Percentiles rank a stretch among this genome's conserved stretches.
Conservation (phyloP, 2,113 vertebrate species). For the Diphyllodes magnificus region DNA sequence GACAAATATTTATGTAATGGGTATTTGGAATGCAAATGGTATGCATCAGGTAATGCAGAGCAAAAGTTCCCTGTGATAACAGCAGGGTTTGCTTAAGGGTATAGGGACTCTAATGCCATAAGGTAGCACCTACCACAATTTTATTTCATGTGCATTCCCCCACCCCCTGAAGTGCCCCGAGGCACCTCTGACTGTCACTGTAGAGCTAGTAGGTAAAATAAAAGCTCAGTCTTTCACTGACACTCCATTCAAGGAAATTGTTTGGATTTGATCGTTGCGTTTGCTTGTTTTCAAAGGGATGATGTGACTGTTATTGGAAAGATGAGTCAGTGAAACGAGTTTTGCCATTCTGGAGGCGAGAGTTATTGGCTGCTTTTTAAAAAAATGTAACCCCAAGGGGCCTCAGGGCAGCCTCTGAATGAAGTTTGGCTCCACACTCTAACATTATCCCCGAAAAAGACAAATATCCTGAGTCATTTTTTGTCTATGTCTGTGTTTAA, state of each 20-base stretch:
- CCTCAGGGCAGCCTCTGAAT: conserved; percentile 4
- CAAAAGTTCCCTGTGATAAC: not conserved
- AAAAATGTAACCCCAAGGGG: not conserved
- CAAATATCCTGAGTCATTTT: not conserved
- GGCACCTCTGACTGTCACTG: not conserved
- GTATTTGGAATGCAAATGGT: conserved; percentile 25
- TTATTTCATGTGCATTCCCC: not conserved
- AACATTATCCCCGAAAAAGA: not conserved
- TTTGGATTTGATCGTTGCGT: not conserved
- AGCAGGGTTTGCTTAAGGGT: not conserved
- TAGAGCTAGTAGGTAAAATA: not conserved
- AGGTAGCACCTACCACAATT: not conserved
- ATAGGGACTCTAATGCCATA: not conserved
- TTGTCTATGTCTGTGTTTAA: not conserved
- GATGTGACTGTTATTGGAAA: conserved; percentile 6
- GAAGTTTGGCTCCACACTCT: not conserved
- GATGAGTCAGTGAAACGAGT: conserved; percentile 38
- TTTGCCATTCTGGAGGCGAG: not conserved
- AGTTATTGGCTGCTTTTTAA: conserved; percentile 5
- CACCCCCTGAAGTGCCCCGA: not conserved
- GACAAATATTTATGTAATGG: conserved; percentile 35
- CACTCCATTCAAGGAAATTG: not conserved
- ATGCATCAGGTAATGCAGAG: not conserved
- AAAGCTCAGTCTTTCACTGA: not conserved
- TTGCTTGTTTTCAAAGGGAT: conserved; percentile 27